A percentile compares a stretch with the other conserved stretches of the same genome.
These are phyloP conservation scores for Cyrtorhinus lividipennis DNA, from an alignment of 1,140 invertebrate genomes.

Conservation along the genomic window DNA sequence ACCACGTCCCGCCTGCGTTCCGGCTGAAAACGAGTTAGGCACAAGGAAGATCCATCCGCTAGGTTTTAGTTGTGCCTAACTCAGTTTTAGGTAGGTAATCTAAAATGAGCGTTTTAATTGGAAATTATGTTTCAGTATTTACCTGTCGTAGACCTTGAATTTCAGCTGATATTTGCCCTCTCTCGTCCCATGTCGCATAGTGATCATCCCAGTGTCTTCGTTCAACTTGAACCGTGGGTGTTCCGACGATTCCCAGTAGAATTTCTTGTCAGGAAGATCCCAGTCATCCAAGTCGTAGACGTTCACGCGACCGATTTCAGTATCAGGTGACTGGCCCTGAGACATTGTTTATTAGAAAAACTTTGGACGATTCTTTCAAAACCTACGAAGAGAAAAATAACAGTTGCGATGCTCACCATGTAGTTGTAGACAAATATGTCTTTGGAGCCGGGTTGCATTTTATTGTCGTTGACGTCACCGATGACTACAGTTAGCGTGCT, in stretches of 20 bases:
- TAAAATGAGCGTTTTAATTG: too few species aligned
- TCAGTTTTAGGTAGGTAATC: too few species aligned
- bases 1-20: too few species aligned
- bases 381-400: not conserved
- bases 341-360: slow-evolving; percentile 20
- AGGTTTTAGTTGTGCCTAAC: too few species aligned
- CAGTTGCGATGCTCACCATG: slow-evolving; percentile 43
- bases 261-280: slow-evolving; percentile 94
- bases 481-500: slow-evolving; percentile 90
- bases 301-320: slow-evolving; percentile 87
- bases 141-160: slow-evolving; percentile 76
- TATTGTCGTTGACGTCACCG: slow-evolving; percentile 92
- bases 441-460: slow-evolving; percentile 91
- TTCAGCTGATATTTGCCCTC: slow-evolving; percentile 69
- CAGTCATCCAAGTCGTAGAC: slow-evolving; percentile 94
- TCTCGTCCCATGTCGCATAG: slow-evolving; percentile 78
- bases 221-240: slow-evolving; percentile 74
- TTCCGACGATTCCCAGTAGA: slow-evolving; percentile 76
- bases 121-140: too few species aligned
- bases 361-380: not conserved
- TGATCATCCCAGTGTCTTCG: slow-evolving; percentile 86
- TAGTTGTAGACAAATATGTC: slow-evolving; percentile 96
- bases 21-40: too few species aligned
- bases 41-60: too few species aligned
- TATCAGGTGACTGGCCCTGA: slow-evolving; percentile 77